Evolutionary conservation across 2,797 vertebrate genomes (phyloP), one percentile per base, ranked within the genome.

Genomic region (Dallia pectoralis): DNA sequence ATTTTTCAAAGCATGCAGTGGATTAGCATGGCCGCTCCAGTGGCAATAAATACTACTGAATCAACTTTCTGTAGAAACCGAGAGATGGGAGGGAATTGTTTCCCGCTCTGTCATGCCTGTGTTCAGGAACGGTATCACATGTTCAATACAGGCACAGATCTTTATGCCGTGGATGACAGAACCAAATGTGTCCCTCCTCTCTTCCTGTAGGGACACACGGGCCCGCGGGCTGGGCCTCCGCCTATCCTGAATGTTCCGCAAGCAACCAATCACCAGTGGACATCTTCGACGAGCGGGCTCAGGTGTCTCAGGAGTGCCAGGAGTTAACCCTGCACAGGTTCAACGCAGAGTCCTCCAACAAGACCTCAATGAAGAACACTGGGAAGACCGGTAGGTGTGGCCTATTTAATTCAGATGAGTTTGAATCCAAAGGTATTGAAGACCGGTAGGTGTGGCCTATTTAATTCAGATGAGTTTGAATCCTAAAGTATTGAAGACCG

Each of bases 291-390:
- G 92, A 95, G 59, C 88, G 94, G 64, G 92, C 96, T 0, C 86
- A 79, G 1, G 87, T 96, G 1, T 95, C 94, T 1, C 95, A 94
- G 4, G 96, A 97, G 72, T 97, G 93, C 87, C 96, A 97, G 83
- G 95, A 97, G 72, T 90, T 99, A 62, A 91, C 93, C 49, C 93
- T 99, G 0, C 95, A 97, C 70, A 96, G 95, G 70, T 99, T 99
- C 77, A 94, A 94, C 76, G 88, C 82, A 0, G 96, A 97, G 78
- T 99, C 98, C 56, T 99, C 97, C 59, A 99, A 99, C 93, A 97
- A 96, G 89, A 99, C 98, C 74, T 97, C 96, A 90, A 99, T 99
- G 98, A 99, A 98, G 85, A 99, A 99, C 92, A 99, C 98, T 4
- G 98, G 98, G 77, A 99, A 99, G 92, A 99, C 97, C 85, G 97